phyloP scores from a whole-genome alignment of 2,797 vertebrate species.

The Lagodon rhomboides region DNA sequence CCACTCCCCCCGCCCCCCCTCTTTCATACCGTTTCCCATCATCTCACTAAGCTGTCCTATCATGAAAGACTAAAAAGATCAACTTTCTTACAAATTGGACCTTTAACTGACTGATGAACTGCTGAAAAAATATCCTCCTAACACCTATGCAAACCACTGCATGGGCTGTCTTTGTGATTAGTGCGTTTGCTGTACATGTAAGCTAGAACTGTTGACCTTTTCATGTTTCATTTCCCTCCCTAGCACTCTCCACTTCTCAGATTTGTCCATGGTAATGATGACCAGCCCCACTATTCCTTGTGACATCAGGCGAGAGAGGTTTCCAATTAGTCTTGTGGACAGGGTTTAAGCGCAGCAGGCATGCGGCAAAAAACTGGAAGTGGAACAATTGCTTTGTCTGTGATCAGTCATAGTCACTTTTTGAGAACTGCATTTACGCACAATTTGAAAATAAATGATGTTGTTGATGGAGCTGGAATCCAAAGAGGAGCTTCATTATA shows the following conservation, averaged over 20 bases:
- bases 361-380: constrained; percentile 45
- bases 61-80: too few relatives aligned
- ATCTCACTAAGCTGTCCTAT: too few relatives aligned
- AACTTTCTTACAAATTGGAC: too few relatives aligned
- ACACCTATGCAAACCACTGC: background rate
- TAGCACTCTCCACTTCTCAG: background rate
- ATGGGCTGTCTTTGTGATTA: background rate
- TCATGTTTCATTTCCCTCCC: background rate
- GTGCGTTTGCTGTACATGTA: background rate
- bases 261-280: constrained; percentile 20
- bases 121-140: background rate
- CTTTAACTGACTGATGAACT: background rate
- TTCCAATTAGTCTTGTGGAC: constrained; percentile 32
- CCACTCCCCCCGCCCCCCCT: too few relatives aligned
- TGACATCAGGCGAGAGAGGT: constrained; percentile 26
- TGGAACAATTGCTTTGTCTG: constrained; percentile 43
- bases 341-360: constrained; percentile 29
- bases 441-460: constrained; percentile 72
- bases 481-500: constrained; percentile 72
- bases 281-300: constrained; percentile 3
- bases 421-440: constrained; percentile 54
- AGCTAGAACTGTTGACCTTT: background rate
- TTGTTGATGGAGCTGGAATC: constrained; percentile 66
- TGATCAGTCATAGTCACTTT: constrained; percentile 60
- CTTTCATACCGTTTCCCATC: too few relatives aligned